Evolutionary conservation across 2,797 vertebrate genomes (phyloP), one percentile per base, ranked within the genome.

Genomic region (Notolabrus celidotus): DNA sequence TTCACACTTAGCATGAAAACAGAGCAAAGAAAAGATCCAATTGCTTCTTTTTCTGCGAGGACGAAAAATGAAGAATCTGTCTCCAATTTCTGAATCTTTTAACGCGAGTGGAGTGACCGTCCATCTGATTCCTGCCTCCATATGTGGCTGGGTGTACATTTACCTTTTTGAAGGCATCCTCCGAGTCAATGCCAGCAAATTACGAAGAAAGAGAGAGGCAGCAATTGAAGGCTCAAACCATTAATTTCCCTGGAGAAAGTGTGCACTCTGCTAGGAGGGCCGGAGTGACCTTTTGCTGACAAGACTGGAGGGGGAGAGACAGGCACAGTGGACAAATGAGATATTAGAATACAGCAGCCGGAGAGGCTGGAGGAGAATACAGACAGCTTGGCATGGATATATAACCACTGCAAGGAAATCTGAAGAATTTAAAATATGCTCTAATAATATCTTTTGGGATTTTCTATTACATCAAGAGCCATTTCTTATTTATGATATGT

Each of bases 171-270:
- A 87, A 87, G 69, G 70, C 83, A 89, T 91, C 88, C 88, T 90
- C 88, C 71, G 79, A 88, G 88, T 88, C 90, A 83, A 85, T 84
- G 82, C 55, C 33, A 58, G 86, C 85, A 91, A 91, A 90, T 92
- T 89, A 89, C 87, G 36, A 83, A 50, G 81, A 77, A 82, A 74
- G 76, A 80, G 77, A 79, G 82, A 86, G 79, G 74, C 85, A 77
- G 88, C 83, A 73, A 87, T 86, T 69, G 87, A 83, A 88, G 90
- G 86, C 87, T 89, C 79, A 80, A 86, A 83, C 88, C 92, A 93
- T 94, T 94, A 92, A 94, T 94, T 95, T 94, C 91, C 90, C 91
- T 63, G 67, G 90, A 93, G 90, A 74, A 91, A 86, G 87, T 77
- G 79, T 79, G 68, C 82, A 74, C 88, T 87, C 78, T 74, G 80